A percentile compares a stretch with the other conserved stretches of the same genome.
Conservation (phyloP, 2,113 vertebrate species). For the Elephantulus edwardii region DNA sequence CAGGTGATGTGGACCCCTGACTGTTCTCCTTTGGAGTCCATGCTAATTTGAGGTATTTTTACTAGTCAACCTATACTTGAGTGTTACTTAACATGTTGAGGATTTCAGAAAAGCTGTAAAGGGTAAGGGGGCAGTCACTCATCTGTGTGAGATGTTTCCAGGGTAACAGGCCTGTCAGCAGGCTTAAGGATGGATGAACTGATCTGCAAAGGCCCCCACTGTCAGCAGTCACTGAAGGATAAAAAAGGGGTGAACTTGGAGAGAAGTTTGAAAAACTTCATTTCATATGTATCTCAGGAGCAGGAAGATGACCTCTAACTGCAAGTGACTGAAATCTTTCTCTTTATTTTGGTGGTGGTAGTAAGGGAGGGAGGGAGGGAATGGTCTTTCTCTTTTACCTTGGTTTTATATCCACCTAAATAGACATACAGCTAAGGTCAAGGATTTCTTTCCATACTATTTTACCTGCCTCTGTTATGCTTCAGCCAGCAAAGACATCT, state of each 20-base stretch:
- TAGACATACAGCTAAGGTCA: slow-evolving; percentile 17
- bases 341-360: too few relatives aligned
- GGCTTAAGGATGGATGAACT: not conserved
- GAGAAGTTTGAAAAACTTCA: slow-evolving; percentile 11
- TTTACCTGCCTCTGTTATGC: not conserved
- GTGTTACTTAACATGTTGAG: not conserved
- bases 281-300: not conserved
- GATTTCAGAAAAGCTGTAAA: not conserved
- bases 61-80: fast-evolving
- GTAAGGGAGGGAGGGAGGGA: too few relatives aligned
- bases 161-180: not conserved
- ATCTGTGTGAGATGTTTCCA: not conserved
- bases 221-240: not conserved
- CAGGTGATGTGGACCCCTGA: not conserved
- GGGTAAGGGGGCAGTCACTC: not conserved
- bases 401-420: slow-evolving; percentile 22
- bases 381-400: slow-evolving; percentile 4
- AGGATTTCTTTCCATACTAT: slow-evolving; percentile 2
- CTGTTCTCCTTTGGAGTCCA: not conserved
- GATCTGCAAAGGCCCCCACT: not conserved
- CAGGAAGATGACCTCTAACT: not conserved
- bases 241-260: not conserved
- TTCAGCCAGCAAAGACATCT: not conserved
- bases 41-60: not conserved
- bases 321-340: not conserved